Conservation (phyloP, 2,888 invertebrate species). For the Meghimatium bilineatum region DNA sequence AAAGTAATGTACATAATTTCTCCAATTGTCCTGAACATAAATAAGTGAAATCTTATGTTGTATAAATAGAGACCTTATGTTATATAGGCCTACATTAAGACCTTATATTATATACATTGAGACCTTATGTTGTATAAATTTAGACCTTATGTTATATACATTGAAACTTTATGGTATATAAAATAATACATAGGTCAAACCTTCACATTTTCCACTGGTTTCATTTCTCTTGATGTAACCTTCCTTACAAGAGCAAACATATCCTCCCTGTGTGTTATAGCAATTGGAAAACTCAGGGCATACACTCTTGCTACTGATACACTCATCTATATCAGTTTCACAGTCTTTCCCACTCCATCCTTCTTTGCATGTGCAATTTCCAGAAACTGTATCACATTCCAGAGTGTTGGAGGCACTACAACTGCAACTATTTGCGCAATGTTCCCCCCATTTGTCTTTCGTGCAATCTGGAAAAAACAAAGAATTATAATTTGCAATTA, state of each 20-base stretch:
- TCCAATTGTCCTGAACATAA: too few species aligned
- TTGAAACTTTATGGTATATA: too few species aligned
- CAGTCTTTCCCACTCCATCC: constrained; percentile 48
- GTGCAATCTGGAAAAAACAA: constrained; percentile 23
- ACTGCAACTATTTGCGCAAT: neutral
- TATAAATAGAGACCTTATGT: too few species aligned
- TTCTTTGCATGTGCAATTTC: constrained; percentile 36
- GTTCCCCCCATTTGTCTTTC: neutral
- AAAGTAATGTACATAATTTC: too few species aligned
- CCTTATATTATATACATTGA: too few species aligned
- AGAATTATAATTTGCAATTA: too few species aligned
- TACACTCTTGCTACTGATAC: neutral
- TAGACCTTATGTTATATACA: too few species aligned
- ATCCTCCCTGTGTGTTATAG: constrained; percentile 33
- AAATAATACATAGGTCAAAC: neutral
- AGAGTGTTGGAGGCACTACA: constrained; percentile 22
- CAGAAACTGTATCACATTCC: constrained; percentile 6
- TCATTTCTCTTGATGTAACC: constrained; percentile 25
- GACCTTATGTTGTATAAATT: too few species aligned
- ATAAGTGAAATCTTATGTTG: too few species aligned
- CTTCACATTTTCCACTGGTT: constrained; percentile 4
- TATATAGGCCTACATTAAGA: too few species aligned
- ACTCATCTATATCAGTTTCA: constrained; percentile 43
- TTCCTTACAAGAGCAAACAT: constrained; percentile 34
- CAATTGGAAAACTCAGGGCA: constrained; percentile 30